Base-by-base conservation (phyloP, 2,888 invertebrate species). In the Ochropleura leucogaster region DNA sequence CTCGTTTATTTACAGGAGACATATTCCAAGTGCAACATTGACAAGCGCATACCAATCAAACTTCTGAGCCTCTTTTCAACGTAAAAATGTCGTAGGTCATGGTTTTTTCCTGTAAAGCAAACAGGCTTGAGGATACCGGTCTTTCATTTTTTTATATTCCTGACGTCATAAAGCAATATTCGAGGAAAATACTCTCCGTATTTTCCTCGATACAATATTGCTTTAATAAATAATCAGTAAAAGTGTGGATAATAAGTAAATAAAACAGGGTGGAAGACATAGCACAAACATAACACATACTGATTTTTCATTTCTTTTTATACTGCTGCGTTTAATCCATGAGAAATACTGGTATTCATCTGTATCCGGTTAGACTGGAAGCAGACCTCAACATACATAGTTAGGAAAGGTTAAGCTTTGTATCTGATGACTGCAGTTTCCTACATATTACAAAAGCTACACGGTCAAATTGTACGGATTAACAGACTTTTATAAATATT, bases 101-200 rank as follows among this genome's bases (percentile, higher is more conserved):
- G 20, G 42, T 44, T 76, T 77, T 66, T 53, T 55, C 3, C 47
- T n/a, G 0, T 53, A 77, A 68, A 68, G 12, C 20, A 53, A 62
- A 49, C 75, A 30, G 76, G 68, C 16, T 66, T 8, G 4, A 51
- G 0, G 5, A 47, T 67, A 60, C 77, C 68, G n/a, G 60, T 75
- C 9, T 53, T 9, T 20, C 16, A 62, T n/a, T 77, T 59, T n/a
- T n/a, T 78, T 47, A 14, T 16, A 42, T 53, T 30, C 42, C n/a
- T 64, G 51, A 60, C n/a, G 53, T 70, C 42, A 42, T 20, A 44
- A 53, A 30, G 10, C 7, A 59, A 46, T 51, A 8, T 53, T 42
- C 18, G 20, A 46, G 20, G 20, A 64, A 51, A 64, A 64, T 53
- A 40, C n/a, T 55, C 12, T 0, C n/a, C 49, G n/a, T n/a, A n/a